Base-by-base conservation (phyloP, 2,797 vertebrate species). In the Neosalanx taihuensis region DNA sequence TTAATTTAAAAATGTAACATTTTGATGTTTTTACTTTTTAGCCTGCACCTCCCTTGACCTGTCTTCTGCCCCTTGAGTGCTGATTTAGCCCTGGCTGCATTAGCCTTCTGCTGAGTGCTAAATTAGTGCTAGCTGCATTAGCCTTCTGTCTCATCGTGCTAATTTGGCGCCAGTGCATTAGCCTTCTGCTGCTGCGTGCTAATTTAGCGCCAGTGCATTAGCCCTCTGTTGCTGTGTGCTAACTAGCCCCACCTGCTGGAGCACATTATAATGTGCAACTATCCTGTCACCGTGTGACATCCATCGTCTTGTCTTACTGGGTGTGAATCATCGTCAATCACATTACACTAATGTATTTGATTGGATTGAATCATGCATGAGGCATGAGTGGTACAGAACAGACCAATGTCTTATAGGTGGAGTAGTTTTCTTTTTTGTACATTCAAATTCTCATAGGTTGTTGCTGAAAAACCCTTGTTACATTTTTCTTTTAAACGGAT, bases 271-370 rank as follows among this genome's bases (percentile, higher is more conserved):
- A 90, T 94, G 92, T 87, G 88, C 87, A 91, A 92, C 86, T 88
- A 92, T 92, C 92, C 94, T 96, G 95, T 97, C 95, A 95, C 95
- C 92, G 88, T 97, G 96, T 97, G 96, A 97, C 96, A 91, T 93
- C 90, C 90, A 79, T 92, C 67, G 64, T 82, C 77, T 86, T 75
- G 84, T 91, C 78, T 86, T 83, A 85, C 87, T 85, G 88, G 78
- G 84, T 93, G 88, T 92, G 85, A 83, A 85, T 90, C 89, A 88
- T 89, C 65, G 59, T 82, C 80, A 69, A 87, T 92, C 91, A 85
- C 90, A 84, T 86, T 89, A 85, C 87, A 89, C 83, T 91, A 70
- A 61, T 78, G 78, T 79, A 68, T 58, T 76, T 62, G 75, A 67
- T 74, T 72, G 23, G 88, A 91, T 87, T 83, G 92, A 93, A 88